Base-by-base conservation (phyloP, 2,888 invertebrate species). In the Sarcophaga variegata region DNA sequence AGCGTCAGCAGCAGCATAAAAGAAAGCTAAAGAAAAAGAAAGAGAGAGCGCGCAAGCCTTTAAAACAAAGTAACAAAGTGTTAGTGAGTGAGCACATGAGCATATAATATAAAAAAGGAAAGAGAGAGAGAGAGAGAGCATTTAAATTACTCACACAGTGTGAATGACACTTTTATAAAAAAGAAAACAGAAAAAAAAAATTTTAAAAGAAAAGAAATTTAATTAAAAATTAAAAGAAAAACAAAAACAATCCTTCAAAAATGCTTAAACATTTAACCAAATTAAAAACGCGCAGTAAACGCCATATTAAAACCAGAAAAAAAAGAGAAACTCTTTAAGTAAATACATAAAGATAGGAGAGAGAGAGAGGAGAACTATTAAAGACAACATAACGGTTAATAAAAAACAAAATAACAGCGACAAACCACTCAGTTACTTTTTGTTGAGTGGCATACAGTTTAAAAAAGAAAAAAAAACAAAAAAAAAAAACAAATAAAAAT, bases 111-210 rank as follows among this genome's bases (percentile, higher is more conserved):
- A 54, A 71, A 64, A 64, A 71, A 82, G 49, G 64, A 54, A 70
- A 37, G 22, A 37, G 10, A 37, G 8, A 45, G 64, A 63, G 74
- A 45, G 22, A 25, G 20, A 47, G 69, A 71, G 72, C 60, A 17
- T 54, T 54, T 54, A 20, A 45, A 74, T 47, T 54, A 60, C 88
- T 88, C 85, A 88, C 79, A 85, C 69, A 37, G 72, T 74, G 85
- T 85, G 85, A 85, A 85, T 85, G 81, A 85, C 81, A 78, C 81
- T 85, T 85, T 77, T 78, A 62, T 75, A 20, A n/a, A 71, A 60
- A 74, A 25, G 75, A 59, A 47, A 22, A 69, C 60, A n/a, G 81
- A 47, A 67, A 64, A 64, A 71, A 59, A 69, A 64, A 81, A 78
- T 66, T 75, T 74, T 60, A 66, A 84, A 76, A 66, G 78, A 59